phyloP scores from a whole-genome alignment of 1,140 invertebrate species.

The Ceratitis capitata region DNA sequence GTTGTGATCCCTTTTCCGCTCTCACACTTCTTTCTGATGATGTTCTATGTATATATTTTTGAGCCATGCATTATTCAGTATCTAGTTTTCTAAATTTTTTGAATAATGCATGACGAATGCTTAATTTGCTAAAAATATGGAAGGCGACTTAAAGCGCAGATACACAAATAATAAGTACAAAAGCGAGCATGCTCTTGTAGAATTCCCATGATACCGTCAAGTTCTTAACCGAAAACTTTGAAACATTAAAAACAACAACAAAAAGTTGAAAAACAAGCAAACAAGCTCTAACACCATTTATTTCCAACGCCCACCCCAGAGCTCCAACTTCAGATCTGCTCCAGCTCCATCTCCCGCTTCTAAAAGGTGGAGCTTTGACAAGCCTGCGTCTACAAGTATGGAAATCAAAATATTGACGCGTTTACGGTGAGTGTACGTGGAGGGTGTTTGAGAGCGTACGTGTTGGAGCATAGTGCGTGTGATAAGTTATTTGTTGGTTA shows the following conservation, averaged over 20 bases:
- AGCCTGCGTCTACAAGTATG: neutral
- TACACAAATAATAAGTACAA: no score
- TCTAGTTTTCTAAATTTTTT: neutral
- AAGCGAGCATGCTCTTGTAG: no score
- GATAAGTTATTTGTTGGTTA: neutral
- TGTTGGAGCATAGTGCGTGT: neutral
- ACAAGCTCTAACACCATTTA: neutral
- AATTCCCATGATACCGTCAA: no score
- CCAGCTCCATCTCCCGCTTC: no score
- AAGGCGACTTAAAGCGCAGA: neutral
- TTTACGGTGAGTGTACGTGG: neutral
- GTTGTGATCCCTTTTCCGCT: neutral
- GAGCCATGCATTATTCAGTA: constrained; percentile 4
- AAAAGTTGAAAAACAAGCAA: neutral
- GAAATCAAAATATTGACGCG: neutral
- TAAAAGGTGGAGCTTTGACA: neutral
- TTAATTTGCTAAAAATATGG: neutral
- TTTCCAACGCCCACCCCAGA: neutral
- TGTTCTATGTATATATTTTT: neutral
- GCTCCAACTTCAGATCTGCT: no score
- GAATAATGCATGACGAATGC: constrained; percentile 9
- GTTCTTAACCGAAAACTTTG: neutral
- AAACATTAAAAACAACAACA: neutral
- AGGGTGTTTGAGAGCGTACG: neutral
- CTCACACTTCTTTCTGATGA: neutral